Percentiles rank a stretch among this genome's conserved stretches.
Conservation (phyloP, 2,888 invertebrate species). For the Plemyria rubiginata region DNA sequence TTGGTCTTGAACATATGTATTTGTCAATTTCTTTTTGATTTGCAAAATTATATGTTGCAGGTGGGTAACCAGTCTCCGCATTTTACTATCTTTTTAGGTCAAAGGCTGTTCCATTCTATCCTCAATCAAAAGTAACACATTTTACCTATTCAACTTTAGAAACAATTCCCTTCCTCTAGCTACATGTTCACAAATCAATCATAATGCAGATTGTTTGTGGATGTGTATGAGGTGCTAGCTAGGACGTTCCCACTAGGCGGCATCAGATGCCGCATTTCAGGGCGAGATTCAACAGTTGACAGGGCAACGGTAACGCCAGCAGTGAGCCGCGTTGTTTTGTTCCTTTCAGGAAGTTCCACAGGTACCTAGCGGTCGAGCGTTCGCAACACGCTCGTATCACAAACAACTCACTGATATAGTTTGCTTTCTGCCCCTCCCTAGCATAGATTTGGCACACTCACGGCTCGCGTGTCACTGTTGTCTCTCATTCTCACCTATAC, state of each 20-base stretch:
- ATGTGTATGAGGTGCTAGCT: constrained; percentile 44
- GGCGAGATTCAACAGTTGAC: constrained; percentile 85
- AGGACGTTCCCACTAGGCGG: constrained; percentile 66
- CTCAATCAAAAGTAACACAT: constrained; percentile 34
- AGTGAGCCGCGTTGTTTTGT: constrained; percentile 79
- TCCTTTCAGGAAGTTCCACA: constrained; percentile 82
- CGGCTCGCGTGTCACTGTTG: constrained; percentile 86
- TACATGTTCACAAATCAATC: constrained; percentile 26
- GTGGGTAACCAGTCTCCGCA: constrained; percentile 71
- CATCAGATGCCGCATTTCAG: constrained; percentile 75
- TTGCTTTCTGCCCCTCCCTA: constrained; percentile 86
- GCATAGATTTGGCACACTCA: constrained; percentile 86
- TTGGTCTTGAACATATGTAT: constrained; percentile 36
- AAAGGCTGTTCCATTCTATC: constrained; percentile 37
- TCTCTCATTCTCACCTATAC: constrained; percentile 85
- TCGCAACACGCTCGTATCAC: constrained; percentile 72
- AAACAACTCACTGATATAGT: constrained; percentile 83
- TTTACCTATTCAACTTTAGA: constrained; percentile 42
- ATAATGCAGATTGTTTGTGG: constrained; percentile 25
- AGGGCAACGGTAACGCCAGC: constrained; percentile 78
- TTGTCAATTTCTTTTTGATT: constrained; percentile 58
- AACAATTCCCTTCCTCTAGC: constrained; percentile 38
- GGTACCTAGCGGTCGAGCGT: constrained; percentile 79
- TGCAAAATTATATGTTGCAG: constrained; percentile 78
- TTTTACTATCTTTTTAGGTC: constrained; percentile 45